Conservation (phyloP, 2,888 invertebrate species). For the Bellardia pandia region DNA sequence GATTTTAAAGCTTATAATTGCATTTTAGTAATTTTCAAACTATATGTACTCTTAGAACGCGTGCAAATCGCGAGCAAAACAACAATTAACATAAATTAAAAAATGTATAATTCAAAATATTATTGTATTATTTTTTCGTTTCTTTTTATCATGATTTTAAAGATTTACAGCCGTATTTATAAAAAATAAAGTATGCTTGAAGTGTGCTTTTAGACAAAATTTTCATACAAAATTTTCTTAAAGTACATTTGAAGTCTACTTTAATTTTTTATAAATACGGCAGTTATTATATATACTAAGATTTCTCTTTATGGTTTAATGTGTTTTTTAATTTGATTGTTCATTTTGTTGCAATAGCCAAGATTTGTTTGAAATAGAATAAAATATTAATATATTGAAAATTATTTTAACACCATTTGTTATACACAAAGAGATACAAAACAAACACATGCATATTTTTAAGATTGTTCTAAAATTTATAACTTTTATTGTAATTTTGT, state of each 20-base stretch:
- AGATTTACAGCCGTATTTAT: too few relatives aligned
- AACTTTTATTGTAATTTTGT: slow-evolving; percentile 39
- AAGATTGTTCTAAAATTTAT: slow-evolving; percentile 46
- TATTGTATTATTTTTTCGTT: slow-evolving; percentile 23
- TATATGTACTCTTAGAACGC: slow-evolving; percentile 42
- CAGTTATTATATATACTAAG: slow-evolving; percentile 27
- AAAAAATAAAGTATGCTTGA: too few relatives aligned
- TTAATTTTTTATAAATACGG: too few relatives aligned
- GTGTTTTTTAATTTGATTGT: slow-evolving; percentile 28
- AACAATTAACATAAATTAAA: slow-evolving; percentile 21
- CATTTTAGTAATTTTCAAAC: slow-evolving; percentile 51
- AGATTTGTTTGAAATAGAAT: slow-evolving; percentile 47
- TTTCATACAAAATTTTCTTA: too few relatives aligned
- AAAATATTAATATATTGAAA: neutral
- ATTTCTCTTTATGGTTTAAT: slow-evolving; percentile 49
- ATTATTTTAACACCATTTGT: slow-evolving; percentile 49
- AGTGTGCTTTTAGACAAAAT: too few relatives aligned
- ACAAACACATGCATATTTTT: slow-evolving; percentile 46
- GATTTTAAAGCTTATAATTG: slow-evolving; percentile 52
- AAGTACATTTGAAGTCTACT: too few relatives aligned
- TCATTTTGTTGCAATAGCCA: slow-evolving; percentile 60
- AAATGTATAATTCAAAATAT: slow-evolving; percentile 41
- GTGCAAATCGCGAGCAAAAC: slow-evolving; percentile 12
- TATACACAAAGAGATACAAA: slow-evolving; percentile 39
- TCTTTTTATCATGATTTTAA: slow-evolving; percentile 22